Base-by-base conservation (phyloP, 2,113 vertebrate species). In the Puma concolor region DNA sequence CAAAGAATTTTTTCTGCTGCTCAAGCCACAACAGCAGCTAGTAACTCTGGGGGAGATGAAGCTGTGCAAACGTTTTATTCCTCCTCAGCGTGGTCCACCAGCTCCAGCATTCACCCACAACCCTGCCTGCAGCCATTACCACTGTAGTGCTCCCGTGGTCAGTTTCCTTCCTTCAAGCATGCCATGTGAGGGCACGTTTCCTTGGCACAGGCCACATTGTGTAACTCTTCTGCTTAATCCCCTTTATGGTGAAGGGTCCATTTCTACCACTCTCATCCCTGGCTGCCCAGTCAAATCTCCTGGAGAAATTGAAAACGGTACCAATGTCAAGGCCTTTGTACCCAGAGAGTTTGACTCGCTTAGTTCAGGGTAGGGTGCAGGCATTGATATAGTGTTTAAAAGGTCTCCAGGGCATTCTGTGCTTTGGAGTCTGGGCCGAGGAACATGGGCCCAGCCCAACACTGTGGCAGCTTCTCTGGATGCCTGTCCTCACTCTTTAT, bases 391-490 rank as follows among this genome's bases (percentile, higher is more conserved):
- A 9, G 31, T n/a, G 89, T 86, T 27, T 21, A n/a, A 52, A 74
- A 86, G 60, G 5, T n/a, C 29, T 57, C 11, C 31, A 63, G 48
- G 79, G 10, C 41, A 29, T 38, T 87, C 74, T 83, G 0, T 84
- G 48, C 2, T 36, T 52, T 17, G 17, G 50, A 91, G 29, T 69
- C 33, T 4, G 21, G 50, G 23, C 29, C 33, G 5, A 81, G 64
- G 64, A 54, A 16, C 8, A 17, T 0, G 0, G 21, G 6, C 31
- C 16, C 25, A 69, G 31, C 38, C 36, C 14, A 57, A 0, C 1
- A 7, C 15, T 17, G 33, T 7, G 29, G 17, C 15, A n/a, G 7
- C 66, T 83, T 64, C 92, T 63, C 52, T 14, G 11, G 52, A 19
- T 69, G 23, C 21, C 69, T 33, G 19, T 71, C 77, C 21, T 60